Base-by-base conservation (phyloP, 2,797 vertebrate species). In the Characodon lateralis region DNA sequence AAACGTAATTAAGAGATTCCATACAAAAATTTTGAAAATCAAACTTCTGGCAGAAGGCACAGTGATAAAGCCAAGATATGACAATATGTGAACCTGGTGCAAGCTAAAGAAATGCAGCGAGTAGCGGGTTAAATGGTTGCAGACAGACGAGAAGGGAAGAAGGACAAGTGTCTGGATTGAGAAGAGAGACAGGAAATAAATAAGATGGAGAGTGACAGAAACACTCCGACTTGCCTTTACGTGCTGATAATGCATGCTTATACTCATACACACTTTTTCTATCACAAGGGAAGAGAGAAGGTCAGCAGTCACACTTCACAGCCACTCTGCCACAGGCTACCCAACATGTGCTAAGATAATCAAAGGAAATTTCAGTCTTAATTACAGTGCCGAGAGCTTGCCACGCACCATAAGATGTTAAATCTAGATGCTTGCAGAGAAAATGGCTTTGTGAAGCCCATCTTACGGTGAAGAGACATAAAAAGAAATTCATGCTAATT, bases 221-320 rank as follows among this genome's bases (percentile, higher is more conserved):
- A 82, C 58, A 66, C 77, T 82, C 26, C 2, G 71, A 76, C 84
- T 22, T 78, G 71, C 75, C 69, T 80, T 65, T 59, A 46, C 72
- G 78, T 46, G 46, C 26, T 80, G 74, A 79, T 69, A 78, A 68
- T 51, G 46, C 77, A 55, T 14, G 13, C 24, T 58, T 18, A 50
- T 61, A 41, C 80, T 50, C 56, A 73, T 51, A 78, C 78, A 83
- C 78, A 77, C 43, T 81, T 61, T 59, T 14, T 1, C 35, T 73
- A 79, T 89, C 74, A 22, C 16, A 76, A 73, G 77, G 73, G 58
- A 75, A 73, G 28, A 78, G 80, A 84, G 88, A 86, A 91, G 91
- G 92, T 93, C 89, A 91, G 84, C 85, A 81, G 82, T 89, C 84
- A 84, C 77, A 88, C 84, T 87, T 83, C 71, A 83, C 69, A 83